phyloP scores from a whole-genome alignment of 2,797 vertebrate genomes.

The Gambelia wislizenii region DNA sequence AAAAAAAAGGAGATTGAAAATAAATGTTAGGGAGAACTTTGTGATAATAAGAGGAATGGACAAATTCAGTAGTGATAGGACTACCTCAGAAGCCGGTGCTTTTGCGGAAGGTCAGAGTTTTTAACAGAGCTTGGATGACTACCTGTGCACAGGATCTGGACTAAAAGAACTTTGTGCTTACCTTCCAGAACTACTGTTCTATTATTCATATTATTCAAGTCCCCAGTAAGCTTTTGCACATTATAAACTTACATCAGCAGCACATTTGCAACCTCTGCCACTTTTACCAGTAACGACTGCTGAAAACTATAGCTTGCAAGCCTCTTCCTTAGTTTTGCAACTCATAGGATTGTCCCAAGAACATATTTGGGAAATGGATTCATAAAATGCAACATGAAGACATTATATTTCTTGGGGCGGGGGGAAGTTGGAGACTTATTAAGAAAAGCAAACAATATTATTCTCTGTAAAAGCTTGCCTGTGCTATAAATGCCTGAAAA shows the following conservation, averaged over 20 bases:
- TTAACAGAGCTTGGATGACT: too few relatives aligned
- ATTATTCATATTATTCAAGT: neutral
- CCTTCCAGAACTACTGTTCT: too few relatives aligned
- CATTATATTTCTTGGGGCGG: neutral
- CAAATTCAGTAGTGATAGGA: too few relatives aligned
- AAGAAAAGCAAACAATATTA: conserved; percentile 8
- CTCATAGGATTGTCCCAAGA: neutral
- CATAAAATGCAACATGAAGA: neutral
- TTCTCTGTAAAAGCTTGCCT: neutral
- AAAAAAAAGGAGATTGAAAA: too few relatives aligned
- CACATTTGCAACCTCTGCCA: neutral
- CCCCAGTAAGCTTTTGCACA: neutral
- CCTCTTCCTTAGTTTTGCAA: neutral
- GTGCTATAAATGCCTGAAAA: neutral
- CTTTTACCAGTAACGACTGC: neutral
- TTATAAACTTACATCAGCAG: neutral
- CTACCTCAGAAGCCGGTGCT: too few relatives aligned
- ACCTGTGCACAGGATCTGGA: too few relatives aligned
- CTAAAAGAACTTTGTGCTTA: too few relatives aligned
- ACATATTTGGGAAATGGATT: neutral
- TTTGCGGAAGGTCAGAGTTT: too few relatives aligned
- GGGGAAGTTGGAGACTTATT: conserved; percentile 9
- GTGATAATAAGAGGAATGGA: too few relatives aligned
- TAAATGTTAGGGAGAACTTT: too few relatives aligned
- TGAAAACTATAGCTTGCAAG: neutral